These are phyloP conservation scores for Microctonus aethiopoides DNA, from an alignment of 2,888 invertebrate genomes.

Conservation along the genomic window DNA sequence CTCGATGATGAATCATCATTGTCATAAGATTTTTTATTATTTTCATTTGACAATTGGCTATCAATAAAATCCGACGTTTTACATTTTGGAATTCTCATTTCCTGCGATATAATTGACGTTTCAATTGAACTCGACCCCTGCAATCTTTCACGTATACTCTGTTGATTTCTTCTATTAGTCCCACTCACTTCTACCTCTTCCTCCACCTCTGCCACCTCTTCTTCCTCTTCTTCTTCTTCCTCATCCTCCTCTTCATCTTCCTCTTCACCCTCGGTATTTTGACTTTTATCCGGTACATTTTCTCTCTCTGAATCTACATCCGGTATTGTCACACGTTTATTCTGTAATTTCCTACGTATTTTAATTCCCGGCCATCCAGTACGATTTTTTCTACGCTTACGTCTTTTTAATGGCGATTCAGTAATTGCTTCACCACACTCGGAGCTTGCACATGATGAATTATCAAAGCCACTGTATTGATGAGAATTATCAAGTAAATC, in stretches of 20 bases:
- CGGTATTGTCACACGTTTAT: slow-evolving; percentile 40
- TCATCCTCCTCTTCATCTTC: slow-evolving; percentile 28
- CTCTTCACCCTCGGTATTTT: slow-evolving; percentile 24
- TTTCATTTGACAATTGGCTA: neutral
- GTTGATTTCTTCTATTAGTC: slow-evolving; percentile 41
- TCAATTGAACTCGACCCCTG: neutral
- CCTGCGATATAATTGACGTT: neutral
- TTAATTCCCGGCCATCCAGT: slow-evolving; percentile 81
- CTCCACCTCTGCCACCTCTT: slow-evolving; percentile 64
- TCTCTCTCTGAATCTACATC: slow-evolving; percentile 42
- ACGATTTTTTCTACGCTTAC: slow-evolving; percentile 78
- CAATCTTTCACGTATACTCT: slow-evolving; percentile 15
- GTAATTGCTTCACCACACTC: slow-evolving; percentile 58
- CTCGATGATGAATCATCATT: neutral
- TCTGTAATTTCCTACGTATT: slow-evolving; percentile 54
- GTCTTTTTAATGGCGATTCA: slow-evolving; percentile 67
- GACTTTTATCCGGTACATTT: slow-evolving; percentile 48
- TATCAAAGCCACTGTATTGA: slow-evolving; percentile 58
- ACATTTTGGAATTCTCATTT: slow-evolving; percentile 11
- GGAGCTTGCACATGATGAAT: slow-evolving; percentile 63
- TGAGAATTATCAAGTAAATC: slow-evolving; percentile 62
- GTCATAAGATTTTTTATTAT: neutral
- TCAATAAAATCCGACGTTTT: slow-evolving; percentile 20
- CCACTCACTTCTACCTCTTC: slow-evolving; percentile 55
- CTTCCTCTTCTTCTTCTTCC: slow-evolving; percentile 63